These are phyloP conservation scores for Callipepla californica DNA, from an alignment of 2,113 vertebrate genomes.

Conservation along the genomic window DNA sequence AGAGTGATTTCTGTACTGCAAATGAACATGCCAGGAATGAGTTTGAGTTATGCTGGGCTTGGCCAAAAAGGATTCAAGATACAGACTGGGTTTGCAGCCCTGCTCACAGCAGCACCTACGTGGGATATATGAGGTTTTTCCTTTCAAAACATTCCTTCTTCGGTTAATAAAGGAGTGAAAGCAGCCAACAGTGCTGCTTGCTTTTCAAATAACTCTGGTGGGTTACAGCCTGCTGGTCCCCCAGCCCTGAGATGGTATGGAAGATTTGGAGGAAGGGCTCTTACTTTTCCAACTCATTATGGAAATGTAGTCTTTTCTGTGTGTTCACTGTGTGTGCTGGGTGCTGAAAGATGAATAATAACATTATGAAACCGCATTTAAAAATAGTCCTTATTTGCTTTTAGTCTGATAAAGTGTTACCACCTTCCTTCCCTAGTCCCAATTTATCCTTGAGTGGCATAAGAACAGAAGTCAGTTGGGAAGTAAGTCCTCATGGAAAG, in stretches of 20 bases:
- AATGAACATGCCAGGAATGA: background rate
- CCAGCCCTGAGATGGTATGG: background rate
- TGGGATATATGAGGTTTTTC: background rate
- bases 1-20: background rate
- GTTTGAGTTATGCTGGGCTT: background rate
- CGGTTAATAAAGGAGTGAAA: background rate
- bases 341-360: background rate
- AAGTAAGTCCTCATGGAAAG: background rate
- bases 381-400: background rate
- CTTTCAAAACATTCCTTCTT: background rate
- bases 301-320: background rate
- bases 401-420: background rate
- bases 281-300: background rate
- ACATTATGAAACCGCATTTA: background rate
- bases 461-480: background rate
- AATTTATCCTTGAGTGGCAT: background rate
- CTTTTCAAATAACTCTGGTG: background rate
- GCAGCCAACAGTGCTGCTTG: background rate
- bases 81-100: background rate
- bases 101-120: background rate
- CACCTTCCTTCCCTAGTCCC: background rate
- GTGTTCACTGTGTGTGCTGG: rapidly evolving
- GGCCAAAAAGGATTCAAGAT: background rate
- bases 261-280: background rate
- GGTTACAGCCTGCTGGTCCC: background rate